Conservation (phyloP, 2,113 vertebrate species). For the Caranx melampygus region DNA sequence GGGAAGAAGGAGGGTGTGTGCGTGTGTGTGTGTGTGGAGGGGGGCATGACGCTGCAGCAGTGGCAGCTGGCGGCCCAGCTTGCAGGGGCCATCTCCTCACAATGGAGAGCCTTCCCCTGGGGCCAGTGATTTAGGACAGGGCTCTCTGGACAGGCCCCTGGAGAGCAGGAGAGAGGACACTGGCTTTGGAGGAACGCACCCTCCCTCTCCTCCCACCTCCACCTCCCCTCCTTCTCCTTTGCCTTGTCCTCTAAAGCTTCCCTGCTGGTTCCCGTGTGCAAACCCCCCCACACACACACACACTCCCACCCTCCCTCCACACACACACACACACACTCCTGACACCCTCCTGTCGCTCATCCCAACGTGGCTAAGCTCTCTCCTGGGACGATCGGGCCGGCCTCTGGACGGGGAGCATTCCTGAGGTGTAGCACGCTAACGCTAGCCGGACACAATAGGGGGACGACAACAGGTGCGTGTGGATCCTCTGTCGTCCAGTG, state of each 20-base stretch:
- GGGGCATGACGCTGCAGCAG: constrained; percentile 75
- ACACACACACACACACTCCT: constrained; percentile 7
- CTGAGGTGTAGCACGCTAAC: constrained; percentile 70
- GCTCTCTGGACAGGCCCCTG: constrained; percentile 80
- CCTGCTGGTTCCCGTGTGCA: constrained; percentile 55
- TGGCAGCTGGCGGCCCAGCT: constrained; percentile 86
- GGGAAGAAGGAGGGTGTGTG: constrained; percentile 17
- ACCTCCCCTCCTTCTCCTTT: constrained; percentile 48
- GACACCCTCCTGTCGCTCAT: constrained; percentile 45
- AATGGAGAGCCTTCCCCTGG: constrained; percentile 78
- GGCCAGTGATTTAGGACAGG: constrained; percentile 79
- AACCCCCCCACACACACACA: neutral
- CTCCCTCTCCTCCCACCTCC: constrained; percentile 40
- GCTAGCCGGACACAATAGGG: constrained; percentile 72
- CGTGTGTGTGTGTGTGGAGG: constrained; percentile 27
- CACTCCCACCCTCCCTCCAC: neutral
- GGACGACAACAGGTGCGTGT: constrained; percentile 77
- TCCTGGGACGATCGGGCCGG: constrained; percentile 74
- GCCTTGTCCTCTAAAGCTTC: constrained; percentile 67
- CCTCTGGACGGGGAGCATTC: constrained; percentile 73
- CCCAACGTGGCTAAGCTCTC: constrained; percentile 71
- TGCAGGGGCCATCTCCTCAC: constrained; percentile 81
- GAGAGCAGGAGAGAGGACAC: constrained; percentile 77
- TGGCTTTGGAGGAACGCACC: constrained; percentile 70
- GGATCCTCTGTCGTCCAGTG: constrained; percentile 77